Evolutionary conservation across 2,797 vertebrate genomes (phyloP).

Genomic region (Micromesistius poutassou): DNA sequence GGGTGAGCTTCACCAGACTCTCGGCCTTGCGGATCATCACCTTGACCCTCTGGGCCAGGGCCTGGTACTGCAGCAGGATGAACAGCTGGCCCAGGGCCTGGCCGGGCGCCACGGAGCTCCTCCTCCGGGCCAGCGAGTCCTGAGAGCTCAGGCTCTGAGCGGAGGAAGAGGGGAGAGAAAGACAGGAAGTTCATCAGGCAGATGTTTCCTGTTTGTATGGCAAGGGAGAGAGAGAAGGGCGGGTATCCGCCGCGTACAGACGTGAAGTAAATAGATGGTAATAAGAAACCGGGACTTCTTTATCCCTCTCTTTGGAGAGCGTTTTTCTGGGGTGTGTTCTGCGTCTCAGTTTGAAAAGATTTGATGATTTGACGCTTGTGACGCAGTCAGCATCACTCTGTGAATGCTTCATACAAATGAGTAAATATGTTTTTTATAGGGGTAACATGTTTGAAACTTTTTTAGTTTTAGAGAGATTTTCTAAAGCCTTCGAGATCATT

Average conservation of each 20-base stretch:
- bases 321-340: not conserved
- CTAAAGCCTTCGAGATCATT: not conserved
- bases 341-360: not conserved
- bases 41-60: slow-evolving; percentile 76
- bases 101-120: slow-evolving; percentile 31
- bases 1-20: slow-evolving; percentile 72
- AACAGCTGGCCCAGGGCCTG: slow-evolving; percentile 73
- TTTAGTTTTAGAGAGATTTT: not conserved
- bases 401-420: not conserved
- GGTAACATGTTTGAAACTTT: not conserved
- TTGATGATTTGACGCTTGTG: not conserved
- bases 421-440: not conserved
- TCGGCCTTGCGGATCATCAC: slow-evolving; percentile 82
- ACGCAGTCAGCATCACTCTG: not conserved
- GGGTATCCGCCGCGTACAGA: not conserved
- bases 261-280: not conserved
- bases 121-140: slow-evolving; percentile 56
- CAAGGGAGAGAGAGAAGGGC: not conserved
- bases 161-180: not conserved
- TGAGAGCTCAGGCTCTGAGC: slow-evolving; percentile 75
- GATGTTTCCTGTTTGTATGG: not conserved
- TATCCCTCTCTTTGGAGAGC: not conserved
- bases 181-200: not conserved
- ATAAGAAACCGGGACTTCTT: not conserved
- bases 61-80: slow-evolving; percentile 81